Evolutionary conservation across 2,888 invertebrate genomes (phyloP), one percentile per base, ranked within the genome.

Genomic region (Congeria kusceri): DNA sequence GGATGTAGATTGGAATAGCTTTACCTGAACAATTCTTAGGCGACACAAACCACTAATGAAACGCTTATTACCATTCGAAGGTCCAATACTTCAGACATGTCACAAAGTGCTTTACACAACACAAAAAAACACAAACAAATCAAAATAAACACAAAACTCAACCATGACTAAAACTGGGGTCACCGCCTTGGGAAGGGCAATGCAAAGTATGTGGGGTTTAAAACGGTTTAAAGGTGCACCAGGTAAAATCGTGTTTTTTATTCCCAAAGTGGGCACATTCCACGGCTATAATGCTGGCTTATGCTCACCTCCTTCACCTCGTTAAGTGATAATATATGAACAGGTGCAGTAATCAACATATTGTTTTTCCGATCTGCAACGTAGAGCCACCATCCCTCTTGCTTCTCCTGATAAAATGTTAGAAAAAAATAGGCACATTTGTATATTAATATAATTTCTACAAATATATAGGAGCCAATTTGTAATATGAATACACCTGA

Each of bases 321-420:
- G 57, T 97, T 96, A 79, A 99, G 95, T 93, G 97, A 97, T 70
- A 98, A 99, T 80, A 99, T 96, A 92, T 98, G 97, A 92, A 97
- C 96, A 53, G 99, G 98, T 87, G 97, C 96, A 64, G 99, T 98
- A 86, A 99, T 95, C 88, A 99, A 94, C 77, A 97, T 96, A 92
- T 96, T 96, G 85, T 96, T 97, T 94, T 98, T 99, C 89, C 97
- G 96, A 94, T 99, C 99, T 94, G 97, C 97, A 88, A 99, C 96
- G 94, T 99, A 99, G 85, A 99, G 96, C 99, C 99, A 99, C 99
- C 99, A 99, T 94, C 97, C 99, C 94, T 99, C 99, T 93, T 98
- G 98, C 93, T 99, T 98, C 84, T 96, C 96, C 94, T 95, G 86
- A 0, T 89, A 90, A 57, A 71, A 18, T 56, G n/a, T 18, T 9